Evolutionary conservation across 2,797 vertebrate species (phyloP).

Genomic region (Furcifer pardalis): DNA sequence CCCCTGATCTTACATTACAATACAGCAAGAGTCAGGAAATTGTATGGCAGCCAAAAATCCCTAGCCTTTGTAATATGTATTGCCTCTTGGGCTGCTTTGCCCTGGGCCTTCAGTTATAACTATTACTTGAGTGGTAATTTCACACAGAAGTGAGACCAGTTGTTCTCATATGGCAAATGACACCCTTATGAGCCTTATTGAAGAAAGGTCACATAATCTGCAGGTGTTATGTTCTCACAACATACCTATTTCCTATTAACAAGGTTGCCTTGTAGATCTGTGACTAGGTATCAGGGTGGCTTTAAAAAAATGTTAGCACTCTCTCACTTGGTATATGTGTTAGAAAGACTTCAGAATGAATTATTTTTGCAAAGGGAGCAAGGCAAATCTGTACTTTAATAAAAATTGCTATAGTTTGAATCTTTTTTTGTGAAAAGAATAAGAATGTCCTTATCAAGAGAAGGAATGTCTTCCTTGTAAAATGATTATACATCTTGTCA

Average conservation of each 20-base stretch:
- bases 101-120: not conserved
- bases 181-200: not conserved
- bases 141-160: not conserved
- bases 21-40: not conserved
- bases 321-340: not conserved
- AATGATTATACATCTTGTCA: not conserved
- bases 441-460: not conserved
- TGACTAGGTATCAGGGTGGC: not conserved
- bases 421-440: not conserved
- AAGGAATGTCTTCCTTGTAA: not conserved
- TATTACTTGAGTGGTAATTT: not conserved
- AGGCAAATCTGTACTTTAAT: not conserved
- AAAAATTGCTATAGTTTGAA: not conserved
- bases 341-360: not conserved
- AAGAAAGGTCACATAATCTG: not conserved
- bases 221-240: not conserved
- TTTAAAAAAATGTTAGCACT: not conserved
- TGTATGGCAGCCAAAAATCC: not conserved
- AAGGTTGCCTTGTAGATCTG: not conserved
- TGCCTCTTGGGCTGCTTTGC: not conserved
- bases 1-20: not conserved
- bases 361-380: not conserved
- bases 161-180: not conserved
- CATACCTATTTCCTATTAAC: not conserved
- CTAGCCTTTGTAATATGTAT: not conserved